Conservation (phyloP, 2,113 vertebrate species). For the Typhlomys cinereus region DNA sequence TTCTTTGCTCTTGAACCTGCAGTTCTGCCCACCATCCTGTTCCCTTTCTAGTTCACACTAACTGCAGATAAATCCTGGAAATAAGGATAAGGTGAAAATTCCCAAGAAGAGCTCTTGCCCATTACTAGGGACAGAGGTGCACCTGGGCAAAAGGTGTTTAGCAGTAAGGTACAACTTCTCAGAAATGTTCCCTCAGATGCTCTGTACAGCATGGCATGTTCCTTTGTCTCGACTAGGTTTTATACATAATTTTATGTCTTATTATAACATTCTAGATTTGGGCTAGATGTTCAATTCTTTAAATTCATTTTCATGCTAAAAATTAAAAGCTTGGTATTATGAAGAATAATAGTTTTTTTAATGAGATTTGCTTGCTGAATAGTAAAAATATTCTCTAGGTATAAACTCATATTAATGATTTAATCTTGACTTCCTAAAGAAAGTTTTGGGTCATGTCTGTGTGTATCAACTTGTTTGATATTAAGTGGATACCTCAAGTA, state of each 20-base stretch:
- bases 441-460: not conserved
- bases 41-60: not conserved
- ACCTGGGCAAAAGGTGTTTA: not conserved
- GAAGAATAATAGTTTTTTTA: not conserved
- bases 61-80: not conserved
- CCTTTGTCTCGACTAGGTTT: not conserved
- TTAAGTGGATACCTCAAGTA: not conserved
- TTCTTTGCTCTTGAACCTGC: not conserved
- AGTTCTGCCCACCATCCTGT: not conserved
- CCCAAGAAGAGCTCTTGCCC: not conserved
- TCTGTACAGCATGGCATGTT: not conserved
- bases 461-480: not conserved
- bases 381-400: not conserved
- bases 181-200: not conserved
- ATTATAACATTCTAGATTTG: not conserved
- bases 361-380: not conserved
- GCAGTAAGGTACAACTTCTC: not conserved
- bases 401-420: not conserved
- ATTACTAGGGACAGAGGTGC: not conserved
- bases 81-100: not conserved
- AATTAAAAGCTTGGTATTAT: not conserved
- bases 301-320: not conserved
- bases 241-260: not conserved
- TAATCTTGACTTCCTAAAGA: not conserved
- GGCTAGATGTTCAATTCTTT: not conserved